Evolutionary conservation across 1,140 invertebrate genomes (phyloP), one percentile per base, ranked within the genome.

Genomic region (Hypothenemus hampei): DNA sequence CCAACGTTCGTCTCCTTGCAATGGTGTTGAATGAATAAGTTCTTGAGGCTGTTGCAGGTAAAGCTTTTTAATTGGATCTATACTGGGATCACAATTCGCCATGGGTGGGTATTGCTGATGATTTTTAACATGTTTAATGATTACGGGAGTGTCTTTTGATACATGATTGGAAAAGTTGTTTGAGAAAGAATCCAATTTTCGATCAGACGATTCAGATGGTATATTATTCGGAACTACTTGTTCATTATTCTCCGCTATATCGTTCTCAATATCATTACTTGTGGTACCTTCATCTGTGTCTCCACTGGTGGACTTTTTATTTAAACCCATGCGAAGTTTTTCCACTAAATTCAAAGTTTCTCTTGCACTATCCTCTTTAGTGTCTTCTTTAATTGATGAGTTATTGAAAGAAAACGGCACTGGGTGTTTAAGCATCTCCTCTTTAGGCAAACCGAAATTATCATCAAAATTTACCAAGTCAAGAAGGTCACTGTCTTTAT

Each of bases 331-430:
- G 45, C 86, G 72, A 11, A 90, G 70, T 68, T 89, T 86, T 59
- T 89, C 85, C 6, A 91, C 86, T 13, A 91, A 70, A 73, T 88
- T 83, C 20, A 86, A 69, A 1, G 87, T 89, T 72, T 87, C 87
- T 33, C 83, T 72, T 0, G 84, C 84, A 63, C 77, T 83, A 52
- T 85, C 82, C 57, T 85, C 87, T 68, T 87, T 87, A n/a, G 83
- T 81, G 65, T 88, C 86, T 63, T 87, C 85, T 65, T 86, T 85
- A 58, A 85, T 83, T n/a, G 78, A 76, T 35, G 76, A 74, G 36
- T 75, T 75, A 57, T 72, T 72, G 19, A 84, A 82, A n/a, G 81
- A 81, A 57, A 85, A 84, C 1, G 80, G 73, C 15, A 86, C 73
- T 1, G 83, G 79, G 1, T 73, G 57, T 70, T 77, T 78, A 55